Evolutionary conservation across 2,888 invertebrate genomes (phyloP).

Genomic region (Caradrina clavipalpis): DNA sequence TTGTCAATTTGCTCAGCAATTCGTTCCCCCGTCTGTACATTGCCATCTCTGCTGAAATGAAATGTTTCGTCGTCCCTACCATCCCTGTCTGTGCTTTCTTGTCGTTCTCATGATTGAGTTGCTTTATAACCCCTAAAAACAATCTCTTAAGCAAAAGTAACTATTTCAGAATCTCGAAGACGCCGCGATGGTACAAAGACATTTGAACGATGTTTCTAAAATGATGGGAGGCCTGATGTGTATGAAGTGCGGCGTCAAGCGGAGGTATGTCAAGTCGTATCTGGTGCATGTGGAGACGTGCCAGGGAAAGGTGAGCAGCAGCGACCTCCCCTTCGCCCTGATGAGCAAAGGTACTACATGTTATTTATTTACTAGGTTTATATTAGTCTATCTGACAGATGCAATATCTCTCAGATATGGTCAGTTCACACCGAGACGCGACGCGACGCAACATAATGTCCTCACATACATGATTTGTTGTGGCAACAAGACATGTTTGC

Average conservation of each 20-base stretch:
- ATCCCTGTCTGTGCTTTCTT: too few relatives aligned
- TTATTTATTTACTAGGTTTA: neutral
- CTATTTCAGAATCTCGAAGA: slow-evolving; percentile 50
- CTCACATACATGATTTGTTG: neutral
- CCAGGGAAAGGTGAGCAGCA: neutral
- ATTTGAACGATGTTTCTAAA: slow-evolving; percentile 55
- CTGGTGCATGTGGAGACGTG: slow-evolving; percentile 48
- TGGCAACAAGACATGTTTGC: too few relatives aligned
- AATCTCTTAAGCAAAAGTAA: neutral
- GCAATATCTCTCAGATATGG: neutral
- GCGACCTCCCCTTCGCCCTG: slow-evolving; percentile 8
- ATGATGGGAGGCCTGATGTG: slow-evolving; percentile 54
- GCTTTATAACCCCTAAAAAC: too few relatives aligned
- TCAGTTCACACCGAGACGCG: too few relatives aligned
- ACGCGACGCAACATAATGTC: neutral
- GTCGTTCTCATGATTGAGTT: too few relatives aligned
- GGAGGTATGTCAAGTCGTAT: slow-evolving; percentile 65
- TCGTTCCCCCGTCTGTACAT: too few relatives aligned
- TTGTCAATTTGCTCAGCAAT: too few relatives aligned
- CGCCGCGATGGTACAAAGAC: slow-evolving; percentile 40
- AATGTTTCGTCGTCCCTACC: too few relatives aligned
- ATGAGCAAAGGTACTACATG: slow-evolving; percentile 31
- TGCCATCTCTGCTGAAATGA: too few relatives aligned
- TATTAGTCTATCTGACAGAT: too few relatives aligned
- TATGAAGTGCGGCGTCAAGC: slow-evolving; percentile 60